phyloP scores from a whole-genome alignment of 2,888 invertebrate genomes.

The Clostera curtula region DNA sequence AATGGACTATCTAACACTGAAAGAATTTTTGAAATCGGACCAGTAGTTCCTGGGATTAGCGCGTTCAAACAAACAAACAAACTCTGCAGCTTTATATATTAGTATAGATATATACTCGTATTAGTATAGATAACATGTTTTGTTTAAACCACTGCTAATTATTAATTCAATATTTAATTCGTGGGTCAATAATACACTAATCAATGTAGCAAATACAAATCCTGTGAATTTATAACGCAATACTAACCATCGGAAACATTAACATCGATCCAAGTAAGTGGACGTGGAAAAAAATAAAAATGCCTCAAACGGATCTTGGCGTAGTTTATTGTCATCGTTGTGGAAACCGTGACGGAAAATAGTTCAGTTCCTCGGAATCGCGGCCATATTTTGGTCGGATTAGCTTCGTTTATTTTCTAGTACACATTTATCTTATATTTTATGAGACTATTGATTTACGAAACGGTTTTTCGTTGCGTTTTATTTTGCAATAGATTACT shows the following conservation, averaged over 20 bases:
- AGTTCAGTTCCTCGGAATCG: slow-evolving; percentile 20
- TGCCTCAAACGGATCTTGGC: slow-evolving; percentile 19
- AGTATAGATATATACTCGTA: too few relatives aligned
- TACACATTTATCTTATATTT: slow-evolving; percentile 17
- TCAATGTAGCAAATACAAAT: too few relatives aligned
- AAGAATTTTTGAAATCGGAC: too few relatives aligned
- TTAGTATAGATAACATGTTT: too few relatives aligned
- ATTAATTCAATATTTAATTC: too few relatives aligned
- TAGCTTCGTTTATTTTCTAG: slow-evolving; percentile 17
- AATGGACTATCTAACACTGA: too few relatives aligned
- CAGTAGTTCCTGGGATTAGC: too few relatives aligned
- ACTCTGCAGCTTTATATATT: too few relatives aligned
- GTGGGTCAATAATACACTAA: too few relatives aligned
- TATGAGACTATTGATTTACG: slow-evolving; percentile 12
- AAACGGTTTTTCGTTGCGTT: slow-evolving; percentile 12
- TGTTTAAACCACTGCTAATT: too few relatives aligned
- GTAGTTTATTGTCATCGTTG: slow-evolving; percentile 29
- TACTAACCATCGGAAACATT: slow-evolving; percentile 16
- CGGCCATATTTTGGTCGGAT: slow-evolving; percentile 17
- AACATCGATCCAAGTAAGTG: slow-evolving; percentile 14
- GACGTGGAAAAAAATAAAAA: slow-evolving; percentile 19
- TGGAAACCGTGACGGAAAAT: slow-evolving; percentile 28
- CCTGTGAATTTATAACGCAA: too few relatives aligned
- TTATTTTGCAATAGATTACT: slow-evolving; percentile 1
- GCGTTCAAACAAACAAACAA: too few relatives aligned